Percentiles rank a stretch among this genome's conserved stretches.
phyloP scores from a whole-genome alignment of 53 echinoderm and acorn worm species.

The Holothuria leucospilota region DNA sequence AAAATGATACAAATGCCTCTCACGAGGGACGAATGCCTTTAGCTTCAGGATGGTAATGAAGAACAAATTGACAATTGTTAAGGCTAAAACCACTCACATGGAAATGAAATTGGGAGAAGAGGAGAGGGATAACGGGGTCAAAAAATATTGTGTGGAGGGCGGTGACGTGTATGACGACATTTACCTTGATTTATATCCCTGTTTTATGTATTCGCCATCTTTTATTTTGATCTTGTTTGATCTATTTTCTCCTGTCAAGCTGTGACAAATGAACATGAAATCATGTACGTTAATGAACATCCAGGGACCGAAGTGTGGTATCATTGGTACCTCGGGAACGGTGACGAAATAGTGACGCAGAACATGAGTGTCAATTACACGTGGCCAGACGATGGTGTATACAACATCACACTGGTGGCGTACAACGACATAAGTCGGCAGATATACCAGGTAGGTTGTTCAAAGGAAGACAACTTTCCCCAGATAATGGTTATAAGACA shows the following conservation, averaged over 20 bases:
- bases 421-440: conserved; percentile 82
- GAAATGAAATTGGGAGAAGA: no score
- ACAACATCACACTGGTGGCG: conserved; percentile 78
- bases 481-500: no score
- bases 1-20: no score
- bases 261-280: conserved; percentile 75
- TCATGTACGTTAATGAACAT: conserved; percentile 67
- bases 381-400: conserved; percentile 83
- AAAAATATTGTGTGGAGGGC: no score
- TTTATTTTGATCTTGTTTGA: not conserved
- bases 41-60: no score
- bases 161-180: no score
- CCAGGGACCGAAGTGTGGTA: conserved; percentile 86
- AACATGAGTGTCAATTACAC: conserved; percentile 77
- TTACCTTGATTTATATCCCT: no score
- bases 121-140: no score
- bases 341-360: conserved; percentile 76
- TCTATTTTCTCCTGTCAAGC: conserved; percentile 33
- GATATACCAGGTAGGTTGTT: conserved; percentile 56
- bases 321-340: conserved; percentile 84
- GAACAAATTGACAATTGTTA: no score
- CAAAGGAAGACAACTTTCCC: not conserved
- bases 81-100: no score
- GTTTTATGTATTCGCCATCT: no score
- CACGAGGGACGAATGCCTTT: not conserved